A percentile compares a stretch with the other conserved stretches of the same genome.
Conservation (phyloP, 2,113 vertebrate species). For the Dendrocopos noguchii region DNA sequence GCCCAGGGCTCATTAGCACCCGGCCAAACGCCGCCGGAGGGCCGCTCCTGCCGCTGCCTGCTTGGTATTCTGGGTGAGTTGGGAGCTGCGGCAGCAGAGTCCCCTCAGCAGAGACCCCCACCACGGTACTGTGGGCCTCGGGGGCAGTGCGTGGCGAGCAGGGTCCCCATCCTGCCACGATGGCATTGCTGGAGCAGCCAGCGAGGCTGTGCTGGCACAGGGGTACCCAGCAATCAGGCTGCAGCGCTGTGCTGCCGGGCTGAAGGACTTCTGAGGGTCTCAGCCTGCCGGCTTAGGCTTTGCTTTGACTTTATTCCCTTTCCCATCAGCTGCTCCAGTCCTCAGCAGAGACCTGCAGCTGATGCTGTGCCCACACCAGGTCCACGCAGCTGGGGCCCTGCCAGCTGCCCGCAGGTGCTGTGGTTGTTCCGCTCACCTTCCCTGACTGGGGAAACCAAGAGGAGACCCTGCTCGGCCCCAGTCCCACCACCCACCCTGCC, state of each 20-base stretch:
- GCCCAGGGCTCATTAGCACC: constrained; percentile 17
- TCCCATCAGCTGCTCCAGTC: background rate
- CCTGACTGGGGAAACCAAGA: background rate
- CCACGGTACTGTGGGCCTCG: fast-evolving
- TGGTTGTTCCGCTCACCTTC: fast-evolving
- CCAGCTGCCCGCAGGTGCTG: fast-evolving
- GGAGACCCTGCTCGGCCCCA: background rate
- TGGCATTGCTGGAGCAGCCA: fast-evolving
- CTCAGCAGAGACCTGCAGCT: background rate
- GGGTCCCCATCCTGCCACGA: background rate
- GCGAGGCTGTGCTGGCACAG: background rate
- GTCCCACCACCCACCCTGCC: background rate
- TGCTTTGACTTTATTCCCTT: background rate
- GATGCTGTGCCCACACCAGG: fast-evolving
- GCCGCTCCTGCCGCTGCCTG: background rate
- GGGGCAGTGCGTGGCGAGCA: fast-evolving
- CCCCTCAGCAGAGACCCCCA: background rate
- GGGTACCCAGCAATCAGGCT: background rate
- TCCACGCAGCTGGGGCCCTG: fast-evolving
- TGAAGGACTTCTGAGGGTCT: constrained; percentile 67
- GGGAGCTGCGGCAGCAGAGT: constrained; percentile 20
- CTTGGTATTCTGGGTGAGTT: constrained; percentile 55
- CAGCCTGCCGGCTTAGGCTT: background rate
- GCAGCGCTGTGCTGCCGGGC: constrained; percentile 27
- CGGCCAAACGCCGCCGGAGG: background rate